Evolutionary conservation across 2,113 vertebrate genomes (phyloP).

Genomic region (Noctilio leporinus): DNA sequence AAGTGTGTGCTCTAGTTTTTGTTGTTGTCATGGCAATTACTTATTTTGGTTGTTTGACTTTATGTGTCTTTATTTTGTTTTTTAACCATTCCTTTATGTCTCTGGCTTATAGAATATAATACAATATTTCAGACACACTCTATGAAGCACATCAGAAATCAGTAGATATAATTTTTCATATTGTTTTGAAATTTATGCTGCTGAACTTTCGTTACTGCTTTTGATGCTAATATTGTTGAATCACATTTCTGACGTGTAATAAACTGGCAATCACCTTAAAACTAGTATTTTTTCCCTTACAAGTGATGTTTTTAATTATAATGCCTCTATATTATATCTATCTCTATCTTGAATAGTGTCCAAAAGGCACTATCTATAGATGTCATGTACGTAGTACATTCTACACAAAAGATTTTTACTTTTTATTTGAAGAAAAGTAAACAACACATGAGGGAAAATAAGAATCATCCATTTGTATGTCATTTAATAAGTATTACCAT

Average conservation of each 20-base stretch:
- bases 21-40: not conserved
- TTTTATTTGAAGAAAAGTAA: not conserved
- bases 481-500: not conserved
- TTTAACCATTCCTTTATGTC: not conserved
- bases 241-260: not conserved
- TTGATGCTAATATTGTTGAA: not conserved
- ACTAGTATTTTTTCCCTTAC: not conserved
- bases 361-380: not conserved
- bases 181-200: not conserved
- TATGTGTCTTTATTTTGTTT: not conserved
- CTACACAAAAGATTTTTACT: not conserved
- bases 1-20: not conserved
- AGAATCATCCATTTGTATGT: not conserved
- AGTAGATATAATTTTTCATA: not conserved
- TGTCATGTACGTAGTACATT: not conserved
- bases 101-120: not conserved
- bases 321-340: not conserved
- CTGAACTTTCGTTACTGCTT: not conserved
- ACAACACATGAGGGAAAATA: not conserved
- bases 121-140: not conserved
- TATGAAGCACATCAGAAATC: not conserved
- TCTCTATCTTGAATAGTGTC: not conserved
- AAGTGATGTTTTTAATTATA: not conserved
- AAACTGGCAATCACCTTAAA: not conserved
- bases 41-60: not conserved